Evolutionary conservation across 2,113 vertebrate genomes (phyloP).

Genomic region (Menidia beryllina): DNA sequence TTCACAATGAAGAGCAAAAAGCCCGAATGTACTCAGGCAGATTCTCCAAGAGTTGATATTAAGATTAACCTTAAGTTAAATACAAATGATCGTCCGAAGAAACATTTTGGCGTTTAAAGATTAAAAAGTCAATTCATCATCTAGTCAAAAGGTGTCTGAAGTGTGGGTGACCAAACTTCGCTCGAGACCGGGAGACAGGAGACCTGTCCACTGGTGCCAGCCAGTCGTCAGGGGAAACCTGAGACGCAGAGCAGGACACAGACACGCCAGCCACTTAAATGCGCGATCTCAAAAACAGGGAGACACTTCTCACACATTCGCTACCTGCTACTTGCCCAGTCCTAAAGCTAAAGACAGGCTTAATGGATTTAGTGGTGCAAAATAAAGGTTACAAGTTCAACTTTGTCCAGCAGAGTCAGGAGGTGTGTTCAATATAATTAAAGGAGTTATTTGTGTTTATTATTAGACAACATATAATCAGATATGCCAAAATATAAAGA

Average conservation of each 20-base stretch:
- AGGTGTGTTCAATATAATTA: too few relatives aligned
- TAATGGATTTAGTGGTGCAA: too few relatives aligned
- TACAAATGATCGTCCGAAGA: not conserved
- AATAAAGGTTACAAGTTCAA: too few relatives aligned
- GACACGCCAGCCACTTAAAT: not conserved
- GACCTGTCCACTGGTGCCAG: slow-evolving; percentile 60
- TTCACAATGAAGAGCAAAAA: not conserved
- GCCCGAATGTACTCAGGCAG: not conserved
- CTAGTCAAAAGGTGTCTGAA: too few relatives aligned
- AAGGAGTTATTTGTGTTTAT: too few relatives aligned
- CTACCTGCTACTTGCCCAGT: too few relatives aligned
- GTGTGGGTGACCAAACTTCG: slow-evolving; percentile 12
- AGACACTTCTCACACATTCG: not conserved
- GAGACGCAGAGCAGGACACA: slow-evolving; percentile 24
- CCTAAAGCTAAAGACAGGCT: too few relatives aligned
- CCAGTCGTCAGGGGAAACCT: slow-evolving; percentile 47
- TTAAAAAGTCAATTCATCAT: too few relatives aligned
- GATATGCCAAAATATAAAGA: too few relatives aligned
- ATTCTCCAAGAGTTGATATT: too few relatives aligned
- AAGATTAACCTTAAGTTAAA: not conserved
- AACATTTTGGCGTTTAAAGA: not conserved
- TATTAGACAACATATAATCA: too few relatives aligned
- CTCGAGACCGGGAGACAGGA: slow-evolving; percentile 30
- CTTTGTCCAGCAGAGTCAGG: too few relatives aligned
- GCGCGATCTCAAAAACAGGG: not conserved